These are phyloP conservation scores for Lasioglossum albipes DNA, from an alignment of 1,140 invertebrate genomes.

Conservation along the genomic window DNA sequence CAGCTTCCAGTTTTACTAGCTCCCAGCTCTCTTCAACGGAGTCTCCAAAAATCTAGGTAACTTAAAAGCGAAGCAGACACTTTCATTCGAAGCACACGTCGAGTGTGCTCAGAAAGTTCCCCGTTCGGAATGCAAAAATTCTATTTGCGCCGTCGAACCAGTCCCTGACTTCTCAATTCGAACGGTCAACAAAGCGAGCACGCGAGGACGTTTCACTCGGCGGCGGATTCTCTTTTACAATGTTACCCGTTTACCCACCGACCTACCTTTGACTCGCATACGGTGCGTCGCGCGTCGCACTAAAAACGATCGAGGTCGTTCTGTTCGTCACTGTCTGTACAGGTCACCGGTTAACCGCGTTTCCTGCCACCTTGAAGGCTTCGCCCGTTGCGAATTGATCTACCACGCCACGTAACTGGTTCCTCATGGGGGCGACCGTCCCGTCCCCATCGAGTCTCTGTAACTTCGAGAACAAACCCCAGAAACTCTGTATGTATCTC, in stretches of 20 bases:
- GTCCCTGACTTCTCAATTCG: background rate
- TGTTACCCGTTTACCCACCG: constrained; percentile 40
- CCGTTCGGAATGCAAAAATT: background rate
- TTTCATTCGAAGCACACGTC: background rate
- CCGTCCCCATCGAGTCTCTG: no score
- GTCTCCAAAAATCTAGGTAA: no score
- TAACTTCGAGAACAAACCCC: background rate
- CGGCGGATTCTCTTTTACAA: constrained; percentile 30
- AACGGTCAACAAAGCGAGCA: constrained; percentile 10
- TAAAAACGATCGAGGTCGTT: constrained; percentile 76
- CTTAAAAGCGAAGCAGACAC: no score
- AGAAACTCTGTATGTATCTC: background rate
- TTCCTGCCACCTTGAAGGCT: constrained; percentile 36
- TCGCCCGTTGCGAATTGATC: background rate
- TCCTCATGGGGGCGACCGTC: background rate
- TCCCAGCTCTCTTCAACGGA: no score
- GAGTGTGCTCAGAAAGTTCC: background rate
- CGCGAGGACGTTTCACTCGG: constrained; percentile 32
- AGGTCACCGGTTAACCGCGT: constrained; percentile 68
- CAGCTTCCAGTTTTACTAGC: no score
- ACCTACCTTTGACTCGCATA: constrained; percentile 44
- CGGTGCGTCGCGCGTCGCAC: constrained; percentile 52
- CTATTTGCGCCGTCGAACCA: background rate
- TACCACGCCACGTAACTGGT: background rate
- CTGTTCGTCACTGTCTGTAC: constrained; percentile 53